These are phyloP conservation scores for Chaitophorus viminalis DNA, from an alignment of 2,888 invertebrate genomes.

Conservation along the genomic window DNA sequence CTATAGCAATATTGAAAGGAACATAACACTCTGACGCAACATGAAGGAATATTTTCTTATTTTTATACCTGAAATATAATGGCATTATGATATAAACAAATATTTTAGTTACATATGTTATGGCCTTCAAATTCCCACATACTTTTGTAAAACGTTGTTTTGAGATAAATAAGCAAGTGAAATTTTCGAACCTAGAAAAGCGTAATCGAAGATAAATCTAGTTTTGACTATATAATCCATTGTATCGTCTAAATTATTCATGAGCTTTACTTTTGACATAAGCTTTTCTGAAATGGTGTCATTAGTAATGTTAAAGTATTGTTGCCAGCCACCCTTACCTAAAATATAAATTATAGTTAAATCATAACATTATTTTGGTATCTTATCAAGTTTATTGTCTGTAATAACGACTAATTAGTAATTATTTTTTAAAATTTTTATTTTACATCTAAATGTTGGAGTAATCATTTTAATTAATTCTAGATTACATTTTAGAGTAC, in stretches of 20 bases:
- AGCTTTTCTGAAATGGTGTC: slow-evolving; percentile 74
- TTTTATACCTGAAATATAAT: slow-evolving; percentile 49
- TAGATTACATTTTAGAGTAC: no score
- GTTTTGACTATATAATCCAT: slow-evolving; percentile 79
- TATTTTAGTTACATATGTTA: not conserved
- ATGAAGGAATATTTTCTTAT: slow-evolving; percentile 71
- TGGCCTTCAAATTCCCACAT: slow-evolving; percentile 64
- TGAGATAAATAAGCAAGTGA: slow-evolving; percentile 79
- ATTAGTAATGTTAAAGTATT: slow-evolving; percentile 78
- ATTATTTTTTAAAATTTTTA: not conserved
- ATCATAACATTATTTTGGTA: not conserved
- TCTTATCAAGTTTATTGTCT: not conserved
- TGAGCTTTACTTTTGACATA: slow-evolving; percentile 75
- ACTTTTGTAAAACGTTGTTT: slow-evolving; percentile 77
- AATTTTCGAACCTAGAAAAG: slow-evolving; percentile 79
- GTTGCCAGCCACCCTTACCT: slow-evolving; percentile 82
- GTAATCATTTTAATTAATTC: no score
- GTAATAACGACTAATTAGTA: no score
- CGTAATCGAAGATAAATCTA: slow-evolving; percentile 76
- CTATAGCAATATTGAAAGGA: slow-evolving; percentile 76
- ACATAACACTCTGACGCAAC: slow-evolving; percentile 80
- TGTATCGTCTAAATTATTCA: slow-evolving; percentile 75
- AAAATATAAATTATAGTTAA: slow-evolving; percentile 41
- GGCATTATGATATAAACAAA: not conserved
- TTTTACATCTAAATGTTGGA: no score